Evolutionary conservation across 1,140 invertebrate species (phyloP).

Genomic region (Brachionus paranguensis): DNA sequence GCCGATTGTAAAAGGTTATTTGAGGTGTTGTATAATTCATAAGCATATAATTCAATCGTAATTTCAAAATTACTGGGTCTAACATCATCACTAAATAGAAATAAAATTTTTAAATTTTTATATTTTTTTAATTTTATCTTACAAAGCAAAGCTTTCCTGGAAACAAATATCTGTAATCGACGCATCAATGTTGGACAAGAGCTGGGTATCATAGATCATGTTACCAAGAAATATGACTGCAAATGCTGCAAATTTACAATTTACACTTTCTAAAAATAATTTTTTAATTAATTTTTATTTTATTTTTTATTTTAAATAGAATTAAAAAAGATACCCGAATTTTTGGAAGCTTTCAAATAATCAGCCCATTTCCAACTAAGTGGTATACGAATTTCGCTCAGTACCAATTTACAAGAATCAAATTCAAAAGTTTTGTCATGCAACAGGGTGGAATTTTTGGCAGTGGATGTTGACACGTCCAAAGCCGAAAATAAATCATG

Average conservation of each 20-base stretch:
- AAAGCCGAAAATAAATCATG: background rate
- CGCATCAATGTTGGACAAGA: slow-evolving; percentile 15
- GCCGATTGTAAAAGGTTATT: slow-evolving; percentile 9
- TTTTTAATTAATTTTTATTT: background rate
- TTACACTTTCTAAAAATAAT: background rate
- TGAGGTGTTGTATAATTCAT: slow-evolving; percentile 16
- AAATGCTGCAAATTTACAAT: slow-evolving; percentile 23
- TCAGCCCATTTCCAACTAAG: slow-evolving; percentile 22
- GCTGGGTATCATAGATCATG: slow-evolving; percentile 22
- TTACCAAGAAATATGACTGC: slow-evolving; percentile 3
- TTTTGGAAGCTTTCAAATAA: slow-evolving; percentile 22
- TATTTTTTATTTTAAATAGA: background rate
- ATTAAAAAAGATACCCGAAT: background rate
- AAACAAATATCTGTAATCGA: slow-evolving; percentile 9
- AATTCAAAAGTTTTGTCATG: background rate
- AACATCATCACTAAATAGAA: slow-evolving; percentile 17
- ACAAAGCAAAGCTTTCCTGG: background rate
- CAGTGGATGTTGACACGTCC: background rate
- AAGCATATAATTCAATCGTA: slow-evolving; percentile 1
- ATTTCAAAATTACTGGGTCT: slow-evolving; percentile 11
- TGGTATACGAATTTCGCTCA: slow-evolving; percentile 8
- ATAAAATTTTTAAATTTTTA: background rate
- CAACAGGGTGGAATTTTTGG: background rate
- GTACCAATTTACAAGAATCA: background rate
- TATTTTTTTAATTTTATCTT: background rate